These are phyloP conservation scores for Pandion haliaetus DNA, from an alignment of 2,113 vertebrate species.

Conservation along the genomic window DNA sequence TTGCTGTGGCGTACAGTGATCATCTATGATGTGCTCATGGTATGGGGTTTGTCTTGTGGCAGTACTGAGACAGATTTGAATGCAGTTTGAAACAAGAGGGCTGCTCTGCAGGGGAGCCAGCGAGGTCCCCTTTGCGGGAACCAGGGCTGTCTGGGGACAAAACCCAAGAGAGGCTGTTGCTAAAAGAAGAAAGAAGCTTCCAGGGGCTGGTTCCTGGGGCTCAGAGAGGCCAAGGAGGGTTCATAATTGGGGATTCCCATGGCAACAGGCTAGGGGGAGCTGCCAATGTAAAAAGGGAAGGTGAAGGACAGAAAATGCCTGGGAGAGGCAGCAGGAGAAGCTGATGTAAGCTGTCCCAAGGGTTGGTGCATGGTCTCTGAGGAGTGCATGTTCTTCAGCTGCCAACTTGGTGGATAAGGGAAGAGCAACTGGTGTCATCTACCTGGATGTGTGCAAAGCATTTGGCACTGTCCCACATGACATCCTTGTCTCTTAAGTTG, in stretches of 20 bases:
- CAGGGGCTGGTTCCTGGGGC: neutral
- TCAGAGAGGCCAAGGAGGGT: neutral
- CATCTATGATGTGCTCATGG: neutral
- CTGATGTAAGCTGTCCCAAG: neutral
- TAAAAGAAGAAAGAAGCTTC: neutral
- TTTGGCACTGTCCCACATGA: too few species aligned
- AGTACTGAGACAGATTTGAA: accelerated
- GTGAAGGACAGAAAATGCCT: neutral
- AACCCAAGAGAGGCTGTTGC: neutral
- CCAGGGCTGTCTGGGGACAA: too few species aligned
- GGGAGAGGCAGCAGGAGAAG: neutral
- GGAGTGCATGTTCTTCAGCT: neutral
- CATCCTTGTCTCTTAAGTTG: too few species aligned
- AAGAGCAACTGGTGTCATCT: too few species aligned
- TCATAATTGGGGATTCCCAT: neutral
- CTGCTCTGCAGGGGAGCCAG: neutral
- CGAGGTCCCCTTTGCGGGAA: accelerated
- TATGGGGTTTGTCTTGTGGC: accelerated
- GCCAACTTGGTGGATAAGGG: neutral
- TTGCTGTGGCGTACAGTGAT: accelerated
- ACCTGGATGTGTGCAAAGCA: too few species aligned
- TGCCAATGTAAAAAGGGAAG: neutral
- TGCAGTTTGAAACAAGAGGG: neutral
- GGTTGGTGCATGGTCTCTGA: accelerated
- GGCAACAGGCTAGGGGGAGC: neutral